phyloP scores from a whole-genome alignment of 2,797 vertebrate genomes.

The Aldrovandia affinis region DNA sequence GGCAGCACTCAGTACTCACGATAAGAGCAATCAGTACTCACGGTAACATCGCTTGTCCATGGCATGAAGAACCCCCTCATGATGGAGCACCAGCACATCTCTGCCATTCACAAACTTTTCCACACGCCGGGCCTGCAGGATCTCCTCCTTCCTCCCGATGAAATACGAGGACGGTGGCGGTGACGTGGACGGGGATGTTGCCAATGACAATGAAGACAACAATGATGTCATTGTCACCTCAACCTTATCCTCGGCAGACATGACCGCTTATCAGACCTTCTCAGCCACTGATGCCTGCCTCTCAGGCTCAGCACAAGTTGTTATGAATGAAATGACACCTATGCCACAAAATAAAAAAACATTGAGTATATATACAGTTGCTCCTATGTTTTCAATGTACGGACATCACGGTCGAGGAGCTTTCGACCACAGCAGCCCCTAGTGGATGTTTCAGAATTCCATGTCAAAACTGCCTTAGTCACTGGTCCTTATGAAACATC shows the following conservation, averaged over 20 bases:
- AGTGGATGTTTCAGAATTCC: too few relatives aligned
- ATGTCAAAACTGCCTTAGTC: too few relatives aligned
- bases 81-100: constrained; percentile 85
- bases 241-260: constrained; percentile 57
- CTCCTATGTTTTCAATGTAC: too few relatives aligned
- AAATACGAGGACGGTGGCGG: constrained; percentile 38
- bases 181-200: constrained; percentile 4
- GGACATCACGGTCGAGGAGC: too few relatives aligned
- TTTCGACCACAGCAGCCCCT: too few relatives aligned
- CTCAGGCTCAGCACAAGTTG: not conserved
- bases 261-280: constrained; percentile 21
- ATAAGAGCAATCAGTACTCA: constrained; percentile 66
- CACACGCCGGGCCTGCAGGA: constrained; percentile 72
- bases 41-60: constrained; percentile 91
- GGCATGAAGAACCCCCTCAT: constrained; percentile 81
- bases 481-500: too few relatives aligned
- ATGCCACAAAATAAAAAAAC: too few relatives aligned
- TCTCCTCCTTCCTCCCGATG: constrained; percentile 73
- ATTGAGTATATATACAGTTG: too few relatives aligned
- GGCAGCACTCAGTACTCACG: too few relatives aligned
- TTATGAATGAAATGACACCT: not conserved
- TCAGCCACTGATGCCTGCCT: too few relatives aligned
- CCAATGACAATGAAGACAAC: not conserved
- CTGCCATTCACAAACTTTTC: constrained; percentile 78
- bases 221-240: constrained; percentile 24